Percentiles rank a stretch among this genome's conserved stretches.
phyloP scores from a whole-genome alignment of 2,888 invertebrate genomes.

The Stegophylla sp. region DNA sequence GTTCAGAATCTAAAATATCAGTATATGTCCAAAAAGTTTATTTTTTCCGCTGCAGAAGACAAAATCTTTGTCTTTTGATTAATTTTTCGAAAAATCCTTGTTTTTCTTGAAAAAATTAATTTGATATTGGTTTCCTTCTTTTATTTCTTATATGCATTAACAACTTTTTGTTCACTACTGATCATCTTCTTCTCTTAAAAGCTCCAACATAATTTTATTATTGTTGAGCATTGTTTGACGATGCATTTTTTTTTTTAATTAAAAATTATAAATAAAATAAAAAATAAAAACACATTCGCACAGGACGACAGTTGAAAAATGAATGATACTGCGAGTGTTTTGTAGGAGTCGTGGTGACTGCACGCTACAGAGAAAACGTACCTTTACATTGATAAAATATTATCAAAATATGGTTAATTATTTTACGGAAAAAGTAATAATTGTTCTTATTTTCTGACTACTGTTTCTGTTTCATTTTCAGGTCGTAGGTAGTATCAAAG shows the following conservation, averaged over 20 bases:
- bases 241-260: neutral
- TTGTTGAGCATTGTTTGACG: no score
- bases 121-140: neutral
- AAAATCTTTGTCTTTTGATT: neutral
- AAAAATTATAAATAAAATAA: neutral
- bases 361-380: neutral
- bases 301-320: neutral
- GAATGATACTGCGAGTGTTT: neutral
- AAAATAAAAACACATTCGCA: neutral
- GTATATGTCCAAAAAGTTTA: no score
- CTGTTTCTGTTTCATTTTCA: no score
- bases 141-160: neutral
- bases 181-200: neutral
- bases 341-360: neutral
- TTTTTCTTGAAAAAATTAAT: slow-evolving; percentile 1
- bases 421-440: no score
- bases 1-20: no score
- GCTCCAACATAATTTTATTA: no score
- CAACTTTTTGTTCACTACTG: no score
- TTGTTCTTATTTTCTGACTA: no score
- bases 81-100: slow-evolving; percentile 7
- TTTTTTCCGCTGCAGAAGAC: no score
- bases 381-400: no score
- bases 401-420: no score
- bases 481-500: no score